Percentiles rank a stretch among this genome's conserved stretches.
These are phyloP conservation scores for Lordiphosa stackelbergi DNA, from an alignment of 1,140 invertebrate species.

Conservation along the genomic window DNA sequence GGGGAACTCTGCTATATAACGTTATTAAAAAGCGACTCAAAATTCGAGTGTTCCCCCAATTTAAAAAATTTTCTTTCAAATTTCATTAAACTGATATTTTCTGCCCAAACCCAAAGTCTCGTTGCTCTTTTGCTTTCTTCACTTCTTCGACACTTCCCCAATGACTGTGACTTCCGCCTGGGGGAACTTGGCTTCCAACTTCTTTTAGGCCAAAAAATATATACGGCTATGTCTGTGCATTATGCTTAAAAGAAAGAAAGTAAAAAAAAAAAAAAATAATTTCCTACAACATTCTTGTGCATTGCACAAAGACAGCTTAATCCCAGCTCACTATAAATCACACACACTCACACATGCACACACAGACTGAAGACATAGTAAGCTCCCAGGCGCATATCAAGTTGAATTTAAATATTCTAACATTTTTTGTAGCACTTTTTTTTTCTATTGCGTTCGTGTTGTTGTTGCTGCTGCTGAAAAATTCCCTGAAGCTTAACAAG, in stretches of 20 bases:
- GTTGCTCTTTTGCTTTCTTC: not conserved
- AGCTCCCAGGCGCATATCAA: constrained; percentile 71
- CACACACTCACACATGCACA: constrained; percentile 33
- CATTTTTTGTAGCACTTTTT: constrained; percentile 38
- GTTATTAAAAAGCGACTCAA: too few species aligned
- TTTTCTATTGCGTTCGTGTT: constrained; percentile 38
- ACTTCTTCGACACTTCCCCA: constrained; percentile 9
- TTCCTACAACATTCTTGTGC: constrained; percentile 61
- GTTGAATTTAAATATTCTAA: constrained; percentile 72
- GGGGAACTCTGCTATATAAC: too few species aligned
- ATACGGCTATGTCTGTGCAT: constrained; percentile 23
- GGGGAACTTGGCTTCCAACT: not conserved
- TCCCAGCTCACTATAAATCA: constrained; percentile 75
- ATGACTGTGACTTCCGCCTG: constrained; percentile 13
- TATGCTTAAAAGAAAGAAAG: constrained; percentile 38
- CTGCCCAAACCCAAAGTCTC: too few species aligned
- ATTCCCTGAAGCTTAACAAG: constrained; percentile 74
- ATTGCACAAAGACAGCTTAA: constrained; percentile 66
- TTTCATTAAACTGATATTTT: not conserved
- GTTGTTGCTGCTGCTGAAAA: constrained; percentile 27
- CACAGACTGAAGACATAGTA: constrained; percentile 55
- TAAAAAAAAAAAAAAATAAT: constrained; percentile 19
- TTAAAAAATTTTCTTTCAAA: too few species aligned
- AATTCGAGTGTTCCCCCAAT: too few species aligned
- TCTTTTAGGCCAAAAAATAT: constrained; percentile 16